These are phyloP conservation scores for Papilio dardanus DNA, from an alignment of 1,140 invertebrate genomes.

Conservation along the genomic window DNA sequence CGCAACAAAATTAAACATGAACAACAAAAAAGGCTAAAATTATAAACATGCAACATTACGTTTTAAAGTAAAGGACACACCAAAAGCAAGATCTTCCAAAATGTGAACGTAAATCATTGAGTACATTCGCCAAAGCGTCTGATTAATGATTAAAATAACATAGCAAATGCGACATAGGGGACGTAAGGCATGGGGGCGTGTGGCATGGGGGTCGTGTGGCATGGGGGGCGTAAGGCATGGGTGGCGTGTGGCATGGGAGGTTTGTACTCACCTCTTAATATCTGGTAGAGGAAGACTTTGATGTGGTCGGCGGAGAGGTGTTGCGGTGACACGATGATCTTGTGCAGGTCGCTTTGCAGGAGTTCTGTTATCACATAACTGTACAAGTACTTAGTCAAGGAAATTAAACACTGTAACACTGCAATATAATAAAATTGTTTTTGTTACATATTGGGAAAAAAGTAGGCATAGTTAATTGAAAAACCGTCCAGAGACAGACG, in stretches of 20 bases:
- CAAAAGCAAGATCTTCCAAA: not conserved
- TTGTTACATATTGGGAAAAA: not conserved
- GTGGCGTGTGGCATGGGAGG: not conserved
- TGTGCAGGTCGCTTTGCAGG: constrained; percentile 99
- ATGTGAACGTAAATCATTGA: not conserved
- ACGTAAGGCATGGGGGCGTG: too few relatives aligned
- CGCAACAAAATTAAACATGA: not conserved
- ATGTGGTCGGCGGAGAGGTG: constrained; percentile 99
- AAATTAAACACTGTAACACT: constrained; percentile 41
- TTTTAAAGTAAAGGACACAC: not conserved
- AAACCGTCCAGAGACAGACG: too few relatives aligned
- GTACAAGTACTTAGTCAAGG: constrained; percentile 82
- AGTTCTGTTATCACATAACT: constrained; percentile 99
- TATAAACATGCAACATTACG: not conserved
- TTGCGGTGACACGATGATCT: constrained; percentile 99
- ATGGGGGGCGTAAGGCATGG: not conserved
- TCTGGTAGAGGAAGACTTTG: constrained; percentile 99
- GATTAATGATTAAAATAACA: not conserved
- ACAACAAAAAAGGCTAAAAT: not conserved
- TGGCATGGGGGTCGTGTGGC: not conserved
- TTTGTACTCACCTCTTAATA: constrained; percentile 93
- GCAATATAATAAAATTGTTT: not conserved
- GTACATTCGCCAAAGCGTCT: not conserved
- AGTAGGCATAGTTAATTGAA: not conserved
- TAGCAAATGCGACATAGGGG: too few relatives aligned